Base-by-base conservation (phyloP, 2,113 vertebrate species). In the Callipepla squamata region DNA sequence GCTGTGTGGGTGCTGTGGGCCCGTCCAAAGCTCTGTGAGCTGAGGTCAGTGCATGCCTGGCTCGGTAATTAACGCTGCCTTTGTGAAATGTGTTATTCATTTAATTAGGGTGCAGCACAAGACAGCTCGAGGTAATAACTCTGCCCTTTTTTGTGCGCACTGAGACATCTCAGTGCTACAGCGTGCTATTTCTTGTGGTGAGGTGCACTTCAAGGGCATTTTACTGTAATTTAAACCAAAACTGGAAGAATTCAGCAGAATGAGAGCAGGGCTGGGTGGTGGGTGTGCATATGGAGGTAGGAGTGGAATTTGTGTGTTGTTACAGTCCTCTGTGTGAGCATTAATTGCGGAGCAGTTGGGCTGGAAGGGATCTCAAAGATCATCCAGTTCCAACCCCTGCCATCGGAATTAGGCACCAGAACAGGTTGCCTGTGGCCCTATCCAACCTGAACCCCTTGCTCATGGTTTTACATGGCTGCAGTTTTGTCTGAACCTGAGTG, bases 111-210 rank as follows among this genome's bases (percentile, higher is more conserved):
- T 73, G 70, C 48, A 40, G 79, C 68, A 42, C 28, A 72, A 91
- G 81, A 57, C 91, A 55, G 88, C 79, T 92, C 13, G 26, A 86
- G 89, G 89, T 90, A 50, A 69, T 79, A 90, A 62, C 53, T 55
- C 77, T 76, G 74, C 66, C 80, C 84, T 58, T 81, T 79, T 79
- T 36, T 58, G 50, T 42, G 66, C 66, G 7, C 58, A 2, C 61
- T 2, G 34, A 51, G 85, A 13, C 61, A 68, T 74, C 38, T 48
- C 73, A 55, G 42, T 0, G 1, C 66, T 65, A 2, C 9, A 50
- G 9, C 1, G 20, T 0, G 8, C 83, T 81, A 4, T 13, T 86
- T 30, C 51, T 53, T 53, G 51, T 9, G 3, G 9, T 0, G 21
- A 83, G 51, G 57, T 65, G 4, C 1, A 4, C 53, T 94, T 72